These are phyloP conservation scores for Ailuropoda melanoleuca DNA, from an alignment of 2,113 vertebrate species.

Conservation along the genomic window DNA sequence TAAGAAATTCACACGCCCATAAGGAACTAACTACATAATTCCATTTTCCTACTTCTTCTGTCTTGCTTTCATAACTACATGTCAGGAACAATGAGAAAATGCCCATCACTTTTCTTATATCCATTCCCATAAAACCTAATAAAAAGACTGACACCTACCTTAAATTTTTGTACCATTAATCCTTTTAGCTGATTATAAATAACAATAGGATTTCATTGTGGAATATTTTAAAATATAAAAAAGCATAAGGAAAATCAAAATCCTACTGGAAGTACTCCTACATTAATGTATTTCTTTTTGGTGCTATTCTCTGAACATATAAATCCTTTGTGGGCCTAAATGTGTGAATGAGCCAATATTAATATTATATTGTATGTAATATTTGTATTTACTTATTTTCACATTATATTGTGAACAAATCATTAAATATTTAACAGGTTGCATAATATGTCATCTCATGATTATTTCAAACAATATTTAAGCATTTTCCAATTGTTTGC, in stretches of 20 bases:
- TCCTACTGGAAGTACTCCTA: not conserved
- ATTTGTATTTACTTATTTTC: not conserved
- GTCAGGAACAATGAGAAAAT: constrained; percentile 29
- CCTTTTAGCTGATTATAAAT: not conserved
- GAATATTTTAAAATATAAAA: constrained; percentile 28
- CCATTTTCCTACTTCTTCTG: constrained; percentile 28
- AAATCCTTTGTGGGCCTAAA: not conserved
- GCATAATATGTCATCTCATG: not conserved
- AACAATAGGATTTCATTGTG: not conserved
- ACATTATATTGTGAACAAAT: not conserved
- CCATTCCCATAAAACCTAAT: not conserved
- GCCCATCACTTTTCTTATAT: not conserved
- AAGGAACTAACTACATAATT: constrained; percentile 19
- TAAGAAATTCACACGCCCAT: constrained; percentile 48
- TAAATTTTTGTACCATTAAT: not conserved
- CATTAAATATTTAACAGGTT: constrained; percentile 14
- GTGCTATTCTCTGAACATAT: not conserved
- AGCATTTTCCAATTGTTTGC: not conserved
- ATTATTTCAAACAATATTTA: not conserved
- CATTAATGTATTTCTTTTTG: not conserved
- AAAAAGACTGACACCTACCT: not conserved
- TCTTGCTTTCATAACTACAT: constrained; percentile 25
- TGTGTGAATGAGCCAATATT: not conserved
- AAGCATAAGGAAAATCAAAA: not conserved
- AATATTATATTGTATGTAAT: not conserved